Base-by-base conservation (phyloP, 2,888 invertebrate species). In the Globia sparganii region DNA sequence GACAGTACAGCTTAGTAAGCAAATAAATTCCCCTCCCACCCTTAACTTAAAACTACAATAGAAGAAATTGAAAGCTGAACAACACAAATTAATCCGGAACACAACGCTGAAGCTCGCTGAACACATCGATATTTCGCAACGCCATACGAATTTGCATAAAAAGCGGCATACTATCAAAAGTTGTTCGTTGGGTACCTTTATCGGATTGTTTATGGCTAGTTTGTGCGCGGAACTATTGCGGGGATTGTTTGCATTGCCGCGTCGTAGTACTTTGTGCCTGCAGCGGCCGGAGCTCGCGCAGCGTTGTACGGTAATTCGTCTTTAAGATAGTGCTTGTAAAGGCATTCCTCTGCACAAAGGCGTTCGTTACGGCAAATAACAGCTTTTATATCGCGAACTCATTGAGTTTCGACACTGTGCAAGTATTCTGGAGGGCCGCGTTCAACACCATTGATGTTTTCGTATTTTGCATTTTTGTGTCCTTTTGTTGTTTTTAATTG, bases 311-410 rank as follows among this genome's bases (percentile, higher is more conserved):
- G 84, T 84, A 82, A 88, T 90, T 81, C 86, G 84, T 89, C 87
- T 88, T 87, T 80, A 86, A 90, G 87, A 91, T 88, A 87, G 86
- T 81, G 78, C 69, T 77, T 77, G 78, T 83, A 78, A 87, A 88
- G 89, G 89, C 88, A 91, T 90, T 88, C 87, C 75, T 72, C 69
- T 64, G 77, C 86, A 92, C 92, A 92, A 92, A 92, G 89, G 91
- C 90, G 89, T 91, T 92, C 91, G 91, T 91, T 92, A 91, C 88
- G 87, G 81, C 86, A 91, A 91, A 91, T 91, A 91, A 90, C 91
- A 90, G 91, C 91, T 90, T 91, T 92, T 92, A 90, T 89, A 89
- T 88, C 85, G 86, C 81, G 76, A 80, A 81, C 82, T 86, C 89
- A 88, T 90, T 90, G 87, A 88, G 87, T 88, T 90, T 90, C 88